Evolutionary conservation across 1,140 invertebrate species (phyloP).

Genomic region (Augochlora pura): DNA sequence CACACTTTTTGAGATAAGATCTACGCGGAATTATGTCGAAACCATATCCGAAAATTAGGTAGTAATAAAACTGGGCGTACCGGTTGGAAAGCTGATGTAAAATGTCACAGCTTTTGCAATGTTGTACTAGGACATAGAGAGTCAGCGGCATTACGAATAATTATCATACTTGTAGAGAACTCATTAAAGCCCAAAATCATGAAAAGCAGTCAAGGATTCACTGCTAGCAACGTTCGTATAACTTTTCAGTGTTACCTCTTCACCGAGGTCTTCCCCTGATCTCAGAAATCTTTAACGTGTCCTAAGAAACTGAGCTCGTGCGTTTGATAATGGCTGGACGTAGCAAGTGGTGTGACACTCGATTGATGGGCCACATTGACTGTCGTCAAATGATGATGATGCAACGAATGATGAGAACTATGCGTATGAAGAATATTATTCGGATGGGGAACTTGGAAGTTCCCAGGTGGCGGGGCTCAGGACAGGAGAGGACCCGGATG

Average conservation of each 20-base stretch:
- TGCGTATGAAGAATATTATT: slow-evolving; percentile 78
- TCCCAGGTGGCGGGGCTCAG: slow-evolving; percentile 81
- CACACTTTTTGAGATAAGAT: slow-evolving; percentile 37
- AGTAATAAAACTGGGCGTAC: slow-evolving; percentile 39
- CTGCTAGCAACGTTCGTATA: slow-evolving; percentile 23
- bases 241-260: slow-evolving; percentile 68
- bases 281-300: slow-evolving; percentile 79
- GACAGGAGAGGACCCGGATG: slow-evolving; percentile 78
- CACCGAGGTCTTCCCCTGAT: slow-evolving; percentile 67
- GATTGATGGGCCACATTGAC: slow-evolving; percentile 76
- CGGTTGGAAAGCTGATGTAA: slow-evolving; percentile 19
- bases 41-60: slow-evolving; percentile 15
- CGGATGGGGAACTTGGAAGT: slow-evolving; percentile 79
- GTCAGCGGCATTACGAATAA: slow-evolving; percentile 30
- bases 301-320: slow-evolving; percentile 77
- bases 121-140: slow-evolving; percentile 49
- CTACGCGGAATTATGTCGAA: slow-evolving; percentile 20
- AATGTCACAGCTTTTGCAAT: slow-evolving; percentile 19
- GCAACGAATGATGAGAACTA: slow-evolving; percentile 69
- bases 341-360: slow-evolving; percentile 67
- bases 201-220: slow-evolving; percentile 32
- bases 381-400: slow-evolving; percentile 71
- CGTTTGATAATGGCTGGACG: slow-evolving; percentile 73
- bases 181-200: slow-evolving; percentile 43
- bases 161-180: slow-evolving; percentile 46